Evolutionary conservation across 2,797 vertebrate species (phyloP).

Genomic region (Sebastes vulpes): DNA sequence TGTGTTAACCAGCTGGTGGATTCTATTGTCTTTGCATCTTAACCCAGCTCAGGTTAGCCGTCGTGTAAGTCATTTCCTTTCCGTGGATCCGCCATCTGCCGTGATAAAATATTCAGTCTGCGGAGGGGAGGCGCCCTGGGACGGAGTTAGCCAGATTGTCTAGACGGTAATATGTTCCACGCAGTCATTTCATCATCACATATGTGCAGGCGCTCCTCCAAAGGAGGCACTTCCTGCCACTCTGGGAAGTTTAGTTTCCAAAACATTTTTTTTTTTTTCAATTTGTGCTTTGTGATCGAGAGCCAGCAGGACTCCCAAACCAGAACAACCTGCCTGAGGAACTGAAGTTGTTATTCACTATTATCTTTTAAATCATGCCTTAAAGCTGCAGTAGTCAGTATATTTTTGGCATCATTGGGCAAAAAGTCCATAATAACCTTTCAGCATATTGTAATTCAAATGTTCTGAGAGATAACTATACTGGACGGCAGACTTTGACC

Average conservation of each 20-base stretch:
- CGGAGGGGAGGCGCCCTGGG: constrained; percentile 29
- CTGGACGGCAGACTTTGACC: too few species aligned
- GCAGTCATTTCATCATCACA: constrained; percentile 31
- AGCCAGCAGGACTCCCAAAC: neutral
- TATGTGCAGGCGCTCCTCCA: constrained; percentile 16
- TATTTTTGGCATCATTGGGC: too few species aligned
- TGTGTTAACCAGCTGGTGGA: constrained; percentile 70
- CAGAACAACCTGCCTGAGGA: neutral
- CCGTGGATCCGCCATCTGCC: constrained; percentile 61
- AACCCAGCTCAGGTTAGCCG: constrained; percentile 64
- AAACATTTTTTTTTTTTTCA: neutral
- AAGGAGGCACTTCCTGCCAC: constrained; percentile 13
- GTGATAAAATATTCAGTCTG: constrained; percentile 55
- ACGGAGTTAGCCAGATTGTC: constrained; percentile 59
- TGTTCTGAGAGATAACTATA: too few species aligned
- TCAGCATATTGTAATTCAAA: too few species aligned
- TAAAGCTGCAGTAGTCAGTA: too few species aligned
- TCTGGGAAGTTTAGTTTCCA: constrained; percentile 31
- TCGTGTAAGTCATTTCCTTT: constrained; percentile 61
- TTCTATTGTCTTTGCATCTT: constrained; percentile 59
- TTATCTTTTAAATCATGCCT: too few species aligned
- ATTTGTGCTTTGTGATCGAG: constrained; percentile 22
- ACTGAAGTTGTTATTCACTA: neutral
- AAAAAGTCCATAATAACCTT: too few species aligned
- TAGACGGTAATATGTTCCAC: constrained; percentile 29